These are phyloP conservation scores for Sceloporus tristichus DNA, from an alignment of 2,113 vertebrate species.

Conservation along the genomic window DNA sequence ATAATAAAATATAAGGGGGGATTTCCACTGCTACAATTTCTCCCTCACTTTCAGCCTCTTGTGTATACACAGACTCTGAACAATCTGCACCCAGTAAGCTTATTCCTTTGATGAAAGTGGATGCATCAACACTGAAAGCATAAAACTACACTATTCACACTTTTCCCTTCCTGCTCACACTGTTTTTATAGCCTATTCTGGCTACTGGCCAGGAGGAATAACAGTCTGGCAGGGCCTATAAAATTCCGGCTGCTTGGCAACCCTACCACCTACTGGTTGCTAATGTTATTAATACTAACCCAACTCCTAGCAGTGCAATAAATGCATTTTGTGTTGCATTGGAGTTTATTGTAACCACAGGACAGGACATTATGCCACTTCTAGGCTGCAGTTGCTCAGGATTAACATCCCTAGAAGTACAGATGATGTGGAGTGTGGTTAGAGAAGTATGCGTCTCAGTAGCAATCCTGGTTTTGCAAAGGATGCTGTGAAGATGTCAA, in stretches of 20 bases:
- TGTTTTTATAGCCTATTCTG: neutral
- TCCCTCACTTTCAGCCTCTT: neutral
- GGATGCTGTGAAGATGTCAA: too few relatives aligned
- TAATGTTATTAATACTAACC: neutral
- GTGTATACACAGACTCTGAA: neutral
- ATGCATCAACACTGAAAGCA: neutral
- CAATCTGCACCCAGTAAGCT: neutral
- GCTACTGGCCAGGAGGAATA: neutral
- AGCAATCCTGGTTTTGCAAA: neutral
- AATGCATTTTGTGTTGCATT: neutral
- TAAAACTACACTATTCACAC: neutral
- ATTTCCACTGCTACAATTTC: neutral
- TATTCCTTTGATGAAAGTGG: neutral
- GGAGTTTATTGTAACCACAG: neutral
- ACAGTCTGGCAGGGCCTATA: neutral
- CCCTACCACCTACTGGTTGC: conserved; percentile 17
- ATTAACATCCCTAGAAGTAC: too few relatives aligned
- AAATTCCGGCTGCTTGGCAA: conserved; percentile 14
- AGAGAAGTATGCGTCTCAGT: neutral
- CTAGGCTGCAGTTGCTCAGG: neutral
- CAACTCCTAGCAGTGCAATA: neutral
- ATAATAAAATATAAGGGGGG: neutral
- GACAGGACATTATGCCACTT: too few relatives aligned
- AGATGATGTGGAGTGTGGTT: too few relatives aligned
- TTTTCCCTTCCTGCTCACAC: neutral